Evolutionary conservation across 1,140 invertebrate genomes (phyloP).

Genomic region (Drosophila pandora): DNA sequence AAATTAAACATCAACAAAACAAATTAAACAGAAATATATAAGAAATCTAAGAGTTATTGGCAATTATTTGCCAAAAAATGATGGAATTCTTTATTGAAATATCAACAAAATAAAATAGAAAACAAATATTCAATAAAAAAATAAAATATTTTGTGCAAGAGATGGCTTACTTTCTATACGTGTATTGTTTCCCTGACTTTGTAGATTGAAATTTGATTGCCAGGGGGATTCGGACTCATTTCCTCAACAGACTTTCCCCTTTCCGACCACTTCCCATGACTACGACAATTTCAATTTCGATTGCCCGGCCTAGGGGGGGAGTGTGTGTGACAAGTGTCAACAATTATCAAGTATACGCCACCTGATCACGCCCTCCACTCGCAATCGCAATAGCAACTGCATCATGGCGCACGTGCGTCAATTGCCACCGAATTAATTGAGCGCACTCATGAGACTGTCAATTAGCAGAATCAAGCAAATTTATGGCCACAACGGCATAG

Average conservation of each 20-base stretch:
- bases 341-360: constrained; percentile 82
- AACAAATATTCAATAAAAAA: neutral
- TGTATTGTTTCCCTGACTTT: constrained; percentile 9
- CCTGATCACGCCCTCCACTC: constrained; percentile 31
- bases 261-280: constrained; percentile 16
- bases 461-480: constrained; percentile 68
- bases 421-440: constrained; percentile 76
- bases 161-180: too few species aligned
- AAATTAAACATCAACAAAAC: neutral
- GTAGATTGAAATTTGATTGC: constrained; percentile 22
- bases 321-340: constrained; percentile 65
- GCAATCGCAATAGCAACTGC: neutral
- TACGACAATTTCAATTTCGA: constrained; percentile 41
- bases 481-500: constrained; percentile 36
- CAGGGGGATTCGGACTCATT: constrained; percentile 16
- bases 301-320: constrained; percentile 13
- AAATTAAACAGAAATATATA: neutral
- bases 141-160: neutral
- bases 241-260: neutral
- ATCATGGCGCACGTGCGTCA: constrained; percentile 62
- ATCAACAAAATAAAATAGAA: neutral
- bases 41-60: neutral
- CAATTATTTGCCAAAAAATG: too few species aligned
- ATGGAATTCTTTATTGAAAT: neutral
- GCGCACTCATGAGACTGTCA: constrained; percentile 75